Base-by-base conservation (phyloP, 2,113 vertebrate species). In the Colossoma macropomum region DNA sequence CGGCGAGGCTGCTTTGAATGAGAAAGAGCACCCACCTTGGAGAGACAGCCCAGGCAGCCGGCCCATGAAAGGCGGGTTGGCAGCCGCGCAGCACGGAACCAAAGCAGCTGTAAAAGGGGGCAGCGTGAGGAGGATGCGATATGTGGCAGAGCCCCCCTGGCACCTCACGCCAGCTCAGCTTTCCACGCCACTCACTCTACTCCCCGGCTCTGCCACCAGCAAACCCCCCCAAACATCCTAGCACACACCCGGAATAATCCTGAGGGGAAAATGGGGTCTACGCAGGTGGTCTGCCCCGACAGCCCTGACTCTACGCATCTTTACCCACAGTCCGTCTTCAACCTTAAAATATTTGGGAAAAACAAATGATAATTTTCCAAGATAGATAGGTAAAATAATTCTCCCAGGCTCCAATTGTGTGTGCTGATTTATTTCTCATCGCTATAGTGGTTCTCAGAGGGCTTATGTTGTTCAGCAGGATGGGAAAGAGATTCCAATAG, bases 111-210 rank as follows among this genome's bases (percentile, higher is more conserved):
- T 75, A 52, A 72, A 79, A 77, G 74, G 74, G 83, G 86, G 87
- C 84, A 86, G 82, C 84, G 62, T 78, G 74, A 81, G 63, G 75
- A 85, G 60, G 86, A 48, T 83, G 88, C 88, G 84, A 89, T 89
- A 90, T 91, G 90, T 92, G 91, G 91, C 89, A 90, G 89, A 85
- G 60, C 79, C 92, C 91, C 92, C 91, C 91, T 93, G 92, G 92
- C 93, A 94, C 80, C 92, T 91, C 91, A 94, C 87, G 93, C 93
- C 94, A 95, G 83, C 90, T 94, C 86, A 60, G 86, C 92, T 95
- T 95, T 93, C 88, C 94, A 95, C 94, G 91, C 93, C 90, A 86
- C 90, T 95, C 94, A 94, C 90, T 95, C 93, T 91, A 86, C 84
- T 77, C 82, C 87, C 52, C 7, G 75, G 81, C 89, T 62, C 80